A percentile compares a stretch with the other conserved stretches of the same genome.
Conservation (phyloP, 2,113 vertebrate species). For the Balaeniceps rex region DNA sequence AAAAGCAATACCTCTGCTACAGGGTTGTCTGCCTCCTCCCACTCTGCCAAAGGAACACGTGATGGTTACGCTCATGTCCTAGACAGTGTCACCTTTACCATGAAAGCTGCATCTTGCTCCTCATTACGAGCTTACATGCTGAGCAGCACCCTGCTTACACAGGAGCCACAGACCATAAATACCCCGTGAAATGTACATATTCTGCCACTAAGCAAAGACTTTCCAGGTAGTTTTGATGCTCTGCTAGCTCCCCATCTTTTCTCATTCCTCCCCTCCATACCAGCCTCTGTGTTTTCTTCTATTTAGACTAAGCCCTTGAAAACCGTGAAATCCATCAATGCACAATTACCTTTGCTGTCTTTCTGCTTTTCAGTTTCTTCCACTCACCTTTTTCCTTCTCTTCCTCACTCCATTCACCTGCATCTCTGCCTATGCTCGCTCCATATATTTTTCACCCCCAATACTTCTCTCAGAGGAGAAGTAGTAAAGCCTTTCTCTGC, state of each 20-base stretch:
- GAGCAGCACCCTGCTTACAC: background rate
- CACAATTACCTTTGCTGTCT: background rate
- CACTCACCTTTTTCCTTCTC: background rate
- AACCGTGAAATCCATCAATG: background rate
- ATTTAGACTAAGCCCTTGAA: background rate
- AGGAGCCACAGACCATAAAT: background rate
- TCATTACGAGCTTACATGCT: background rate
- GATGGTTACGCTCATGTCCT: background rate
- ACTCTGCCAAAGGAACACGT: background rate
- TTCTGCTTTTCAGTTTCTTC: background rate
- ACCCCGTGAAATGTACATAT: background rate
- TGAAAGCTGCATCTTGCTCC: background rate
- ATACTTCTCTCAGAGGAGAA: background rate
- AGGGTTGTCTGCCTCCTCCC: background rate
- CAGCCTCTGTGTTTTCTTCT: background rate
- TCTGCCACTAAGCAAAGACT: background rate
- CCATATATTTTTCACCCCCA: background rate
- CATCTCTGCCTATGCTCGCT: background rate
- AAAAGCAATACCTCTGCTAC: background rate
- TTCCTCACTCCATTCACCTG: background rate
- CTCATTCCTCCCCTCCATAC: background rate
- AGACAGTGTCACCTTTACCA: background rate
- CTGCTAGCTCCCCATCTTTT: background rate
- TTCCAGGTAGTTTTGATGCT: background rate
- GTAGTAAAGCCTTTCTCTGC: background rate